Evolutionary conservation across 1,140 invertebrate species (phyloP).

Genomic region (Drosophila gunungcola): DNA sequence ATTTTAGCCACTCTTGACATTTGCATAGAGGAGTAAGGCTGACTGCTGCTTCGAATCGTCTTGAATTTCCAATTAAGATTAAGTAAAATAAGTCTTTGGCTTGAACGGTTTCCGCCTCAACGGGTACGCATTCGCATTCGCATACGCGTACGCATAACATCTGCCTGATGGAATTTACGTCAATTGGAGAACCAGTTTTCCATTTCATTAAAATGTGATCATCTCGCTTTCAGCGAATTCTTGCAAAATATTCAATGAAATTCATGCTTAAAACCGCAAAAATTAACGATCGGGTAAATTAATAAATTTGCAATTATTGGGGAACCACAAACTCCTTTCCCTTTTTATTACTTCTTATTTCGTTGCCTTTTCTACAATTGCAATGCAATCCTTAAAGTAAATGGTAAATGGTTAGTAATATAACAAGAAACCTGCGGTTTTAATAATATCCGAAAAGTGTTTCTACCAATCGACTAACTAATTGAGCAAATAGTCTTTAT

Average conservation of each 20-base stretch:
- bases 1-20: slow-evolving; percentile 76
- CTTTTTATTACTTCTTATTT: slow-evolving; percentile 3
- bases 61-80: slow-evolving; percentile 76
- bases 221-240: slow-evolving; percentile 33
- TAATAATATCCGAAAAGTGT: too few relatives aligned
- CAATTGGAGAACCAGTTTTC: slow-evolving; percentile 74
- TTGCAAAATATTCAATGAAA: slow-evolving; percentile 48
- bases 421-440: too few relatives aligned
- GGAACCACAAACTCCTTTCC: slow-evolving; percentile 5
- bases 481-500: too few relatives aligned
- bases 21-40: slow-evolving; percentile 70
- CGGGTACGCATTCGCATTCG: neutral
- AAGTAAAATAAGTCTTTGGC: slow-evolving; percentile 58
- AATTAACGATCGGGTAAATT: neutral
- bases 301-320: slow-evolving; percentile 13
- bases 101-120: slow-evolving; percentile 61
- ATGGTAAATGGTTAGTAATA: neutral
- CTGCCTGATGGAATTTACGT: slow-evolving; percentile 58
- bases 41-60: slow-evolving; percentile 18
- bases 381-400: neutral
- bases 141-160: slow-evolving; percentile 18
- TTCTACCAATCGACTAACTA: too few relatives aligned
- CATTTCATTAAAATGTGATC: slow-evolving; percentile 38
- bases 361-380: neutral
- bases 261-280: slow-evolving; percentile 40